phyloP scores from a whole-genome alignment of 1,140 invertebrate species.

The Drosophila tsacasi region DNA sequence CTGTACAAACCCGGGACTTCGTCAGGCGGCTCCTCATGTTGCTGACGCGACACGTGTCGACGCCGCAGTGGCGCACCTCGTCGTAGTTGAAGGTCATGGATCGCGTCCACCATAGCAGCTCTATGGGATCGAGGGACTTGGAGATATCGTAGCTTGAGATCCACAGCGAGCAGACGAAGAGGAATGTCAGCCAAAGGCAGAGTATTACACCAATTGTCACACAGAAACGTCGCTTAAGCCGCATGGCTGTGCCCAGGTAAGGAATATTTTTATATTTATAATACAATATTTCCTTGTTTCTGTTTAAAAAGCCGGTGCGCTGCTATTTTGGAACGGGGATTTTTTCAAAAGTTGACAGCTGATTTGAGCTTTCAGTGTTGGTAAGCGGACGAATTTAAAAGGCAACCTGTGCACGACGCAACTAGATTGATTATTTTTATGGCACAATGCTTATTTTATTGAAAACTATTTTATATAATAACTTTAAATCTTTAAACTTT shows the following conservation, averaged over 20 bases:
- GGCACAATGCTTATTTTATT: too few relatives aligned
- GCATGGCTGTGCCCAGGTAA: constrained; percentile 29
- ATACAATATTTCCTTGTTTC: not conserved
- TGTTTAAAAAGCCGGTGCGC: constrained; percentile 38
- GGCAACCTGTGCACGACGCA: too few relatives aligned
- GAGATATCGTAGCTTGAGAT: not conserved
- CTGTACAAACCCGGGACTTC: constrained; percentile 37
- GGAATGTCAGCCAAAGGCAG: constrained; percentile 10
- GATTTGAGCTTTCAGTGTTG: constrained; percentile 19
- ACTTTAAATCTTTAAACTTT: too few relatives aligned
- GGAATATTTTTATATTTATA: not conserved
- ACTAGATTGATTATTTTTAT: too few relatives aligned
- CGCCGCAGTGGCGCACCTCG: constrained; percentile 52
- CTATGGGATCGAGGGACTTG: not conserved
- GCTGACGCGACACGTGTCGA: constrained; percentile 42
- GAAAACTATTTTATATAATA: too few relatives aligned
- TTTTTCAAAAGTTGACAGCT: constrained; percentile 21
- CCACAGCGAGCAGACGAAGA: not conserved
- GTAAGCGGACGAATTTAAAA: not conserved
- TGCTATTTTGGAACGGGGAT: constrained; percentile 4
- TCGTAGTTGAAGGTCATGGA: constrained; percentile 46
- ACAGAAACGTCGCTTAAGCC: constrained; percentile 23
- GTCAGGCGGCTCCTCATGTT: constrained; percentile 43
- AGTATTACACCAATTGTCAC: not conserved
- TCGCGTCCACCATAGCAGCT: constrained; percentile 67